Base-by-base conservation (phyloP, 2,797 vertebrate genomes). In the Limnodromus scolopaceus region DNA sequence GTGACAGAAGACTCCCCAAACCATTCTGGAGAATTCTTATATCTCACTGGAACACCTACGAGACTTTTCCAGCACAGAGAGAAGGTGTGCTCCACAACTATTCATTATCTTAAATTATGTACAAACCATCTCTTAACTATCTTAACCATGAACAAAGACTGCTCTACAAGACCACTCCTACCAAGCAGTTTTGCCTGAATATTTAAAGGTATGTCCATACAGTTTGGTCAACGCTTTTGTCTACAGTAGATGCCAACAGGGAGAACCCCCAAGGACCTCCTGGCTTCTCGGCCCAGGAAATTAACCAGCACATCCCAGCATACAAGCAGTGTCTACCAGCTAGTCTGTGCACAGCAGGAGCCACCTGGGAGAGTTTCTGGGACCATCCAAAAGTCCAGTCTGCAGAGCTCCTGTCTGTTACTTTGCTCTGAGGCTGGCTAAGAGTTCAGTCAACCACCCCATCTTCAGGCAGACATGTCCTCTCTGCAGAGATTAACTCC, bases 41-140 rank as follows among this genome's bases (percentile, higher is more conserved):
- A 20, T 13, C 43, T 36, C 53, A 58, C 38, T 24, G 23, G 49
- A 39, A 77, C 22, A 54, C 8, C n/a, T 38, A 5, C 0, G 0
- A 13, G 20, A 23, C 43, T 30, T 15, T 24, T 43, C 11, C 60
- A 76, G 39, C 65, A 34, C 1, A 41, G n/a, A n/a, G n/a, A n/a
- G n/a, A n/a, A n/a, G 34, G 13, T 38, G 64, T 1, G 11, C 49
- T 49, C 43, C 23, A 2, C 3, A n/a, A 20, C 23, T 61, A 13
- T 16, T 34, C 8, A 18, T 19, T 45, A 20, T 15, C 23, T 39
- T 51, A 48, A 60, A 60, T 32, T 23, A 53, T 2, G 14, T 11
- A 41, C 11, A 84, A 79, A 34, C 14, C 17, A 32, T 3, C 57
- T 36, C 81, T 16, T 36, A 58, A 27, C 16, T 46, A 10, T 10